phyloP scores from a whole-genome alignment of 2,113 vertebrate genomes.

The Numenius arquata region DNA sequence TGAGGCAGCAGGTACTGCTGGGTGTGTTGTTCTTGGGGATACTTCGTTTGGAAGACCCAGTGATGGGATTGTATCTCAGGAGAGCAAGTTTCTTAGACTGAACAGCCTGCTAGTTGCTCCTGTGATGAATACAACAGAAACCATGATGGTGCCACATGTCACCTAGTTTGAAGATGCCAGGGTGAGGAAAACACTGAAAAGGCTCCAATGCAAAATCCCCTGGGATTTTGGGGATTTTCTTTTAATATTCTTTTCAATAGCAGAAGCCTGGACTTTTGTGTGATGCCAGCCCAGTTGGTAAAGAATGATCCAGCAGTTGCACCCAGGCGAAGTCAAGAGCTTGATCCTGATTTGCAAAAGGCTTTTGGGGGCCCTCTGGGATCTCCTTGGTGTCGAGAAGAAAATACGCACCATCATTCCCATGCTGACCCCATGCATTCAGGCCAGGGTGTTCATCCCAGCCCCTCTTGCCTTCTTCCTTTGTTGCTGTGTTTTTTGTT shows the following conservation, averaged over 20 bases:
- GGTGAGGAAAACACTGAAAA: background rate
- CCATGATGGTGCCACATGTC: accelerated
- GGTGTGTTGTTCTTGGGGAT: background rate
- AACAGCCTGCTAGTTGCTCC: background rate
- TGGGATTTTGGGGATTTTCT: background rate
- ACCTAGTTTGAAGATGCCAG: background rate
- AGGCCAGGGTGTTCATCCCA: background rate
- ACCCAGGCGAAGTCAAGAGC: background rate
- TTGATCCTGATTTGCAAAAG: background rate
- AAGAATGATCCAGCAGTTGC: background rate
- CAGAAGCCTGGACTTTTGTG: background rate
- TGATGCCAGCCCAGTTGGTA: background rate
- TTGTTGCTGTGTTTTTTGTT: background rate
- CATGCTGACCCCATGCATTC: background rate
- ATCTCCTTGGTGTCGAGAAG: background rate
- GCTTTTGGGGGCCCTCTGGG: background rate
- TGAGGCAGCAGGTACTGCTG: background rate
- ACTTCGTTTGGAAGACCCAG: background rate
- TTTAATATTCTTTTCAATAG: background rate
- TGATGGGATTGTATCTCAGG: background rate
- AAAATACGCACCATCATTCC: background rate
- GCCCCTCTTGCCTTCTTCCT: background rate
- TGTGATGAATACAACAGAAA: background rate
- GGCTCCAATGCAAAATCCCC: background rate
- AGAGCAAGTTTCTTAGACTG: background rate